A percentile compares a stretch with the other conserved stretches of the same genome.
phyloP scores from a whole-genome alignment of 2,888 invertebrate species.

The Athetis lepigone region DNA sequence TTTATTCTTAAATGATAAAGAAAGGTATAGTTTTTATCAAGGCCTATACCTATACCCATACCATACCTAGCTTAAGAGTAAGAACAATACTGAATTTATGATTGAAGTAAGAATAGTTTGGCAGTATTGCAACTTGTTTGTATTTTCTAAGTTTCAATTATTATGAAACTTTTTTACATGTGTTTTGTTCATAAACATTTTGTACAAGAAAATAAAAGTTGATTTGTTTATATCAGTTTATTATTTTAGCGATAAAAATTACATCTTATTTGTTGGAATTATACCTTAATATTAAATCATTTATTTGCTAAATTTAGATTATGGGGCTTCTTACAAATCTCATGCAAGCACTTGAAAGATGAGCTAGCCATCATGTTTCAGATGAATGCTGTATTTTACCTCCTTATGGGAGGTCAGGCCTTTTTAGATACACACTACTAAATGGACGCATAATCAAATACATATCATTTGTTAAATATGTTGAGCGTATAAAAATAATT shows the following conservation, averaged over 20 bases:
- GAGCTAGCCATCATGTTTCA: conserved; percentile 59
- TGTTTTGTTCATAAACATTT: conserved; percentile 1
- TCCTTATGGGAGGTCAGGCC: conserved; percentile 68
- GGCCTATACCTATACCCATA: neutral
- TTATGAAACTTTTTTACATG: neutral
- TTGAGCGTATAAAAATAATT: conserved; percentile 89
- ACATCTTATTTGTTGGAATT: conserved; percentile 81
- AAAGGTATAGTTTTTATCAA: neutral
- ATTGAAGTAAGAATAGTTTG: neutral
- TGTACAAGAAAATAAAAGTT: conserved; percentile 57
- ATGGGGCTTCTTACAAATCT: conserved; percentile 79
- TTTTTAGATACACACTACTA: conserved; percentile 74
- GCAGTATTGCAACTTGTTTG: too few species aligned
- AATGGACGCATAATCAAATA: conserved; percentile 85
- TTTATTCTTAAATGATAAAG: conserved; percentile 31
- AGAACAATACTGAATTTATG: neutral
- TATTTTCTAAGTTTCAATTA: neutral
- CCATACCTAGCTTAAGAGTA: neutral
- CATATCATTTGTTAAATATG: conserved; percentile 76
- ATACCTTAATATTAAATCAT: conserved; percentile 85
- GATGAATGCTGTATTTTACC: conserved; percentile 56
- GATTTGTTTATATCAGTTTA: conserved; percentile 69
- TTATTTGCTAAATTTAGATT: conserved; percentile 83
- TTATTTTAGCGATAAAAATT: conserved; percentile 86
- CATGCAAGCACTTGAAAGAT: conserved; percentile 65